Base-by-base conservation (phyloP, 2,113 vertebrate species). In the Chamaetylas fuelleborni region DNA sequence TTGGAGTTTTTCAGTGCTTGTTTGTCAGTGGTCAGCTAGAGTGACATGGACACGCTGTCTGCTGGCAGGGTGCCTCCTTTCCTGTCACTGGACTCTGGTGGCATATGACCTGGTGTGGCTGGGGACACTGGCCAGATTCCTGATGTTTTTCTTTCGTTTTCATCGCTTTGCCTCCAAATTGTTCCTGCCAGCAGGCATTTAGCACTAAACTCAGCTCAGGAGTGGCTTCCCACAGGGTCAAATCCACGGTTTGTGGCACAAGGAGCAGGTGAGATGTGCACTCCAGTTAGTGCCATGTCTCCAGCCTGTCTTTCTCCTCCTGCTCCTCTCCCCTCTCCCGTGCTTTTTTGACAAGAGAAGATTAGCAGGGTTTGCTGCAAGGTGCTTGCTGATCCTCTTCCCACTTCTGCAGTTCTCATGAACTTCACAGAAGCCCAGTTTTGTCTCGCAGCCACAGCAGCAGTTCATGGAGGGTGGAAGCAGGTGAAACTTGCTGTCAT, bases 141-240 rank as follows among this genome's bases (percentile, higher is more conserved):
- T 90, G 33, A 9, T 2, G n/a, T 77, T 62, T 54, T 77, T 54
- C 19, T 31, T 9, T 62, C 12, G 3, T 81, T 78, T 89, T 60
- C 8, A 45, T 57, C 19, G 1, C 8, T 80, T 82, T 69, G 7
- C 17, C 33, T 82, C 29, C 23, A 14, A 61, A 3, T 38, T 8
- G 1, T 58, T 19, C 26, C 64, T 78, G 42, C 38, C 42, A 91
- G 20, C 18, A 23, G 1, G 1, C 5, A 36, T 34, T 54, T 66
- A 67, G 29, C 4, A 2, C n/a, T 74, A 23, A 86, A 43, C 9
- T 62, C 23, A 6, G 17, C 36, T 58, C 24, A 38, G 17, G 11
- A 6, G 6, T 42, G 31, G 28, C 19, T 81, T 31, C 38, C n/a
- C 2, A 4, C 0, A 0, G n/a, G 12, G 26, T 11, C 48, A 31